These are phyloP conservation scores for Amphiprion ocellaris DNA, from an alignment of 2,113 vertebrate species.

Conservation along the genomic window DNA sequence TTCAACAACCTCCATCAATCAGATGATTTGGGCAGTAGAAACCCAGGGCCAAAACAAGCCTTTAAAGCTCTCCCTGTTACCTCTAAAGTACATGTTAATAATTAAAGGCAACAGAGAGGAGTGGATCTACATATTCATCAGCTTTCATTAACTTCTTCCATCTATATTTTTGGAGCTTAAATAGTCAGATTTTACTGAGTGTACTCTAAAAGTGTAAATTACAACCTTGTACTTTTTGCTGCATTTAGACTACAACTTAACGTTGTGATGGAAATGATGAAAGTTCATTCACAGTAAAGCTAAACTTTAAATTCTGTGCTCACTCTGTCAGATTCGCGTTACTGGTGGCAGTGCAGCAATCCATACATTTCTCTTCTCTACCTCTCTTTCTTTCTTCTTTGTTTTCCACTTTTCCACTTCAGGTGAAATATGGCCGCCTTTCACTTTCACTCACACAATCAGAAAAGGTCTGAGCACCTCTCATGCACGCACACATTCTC, in stretches of 20 bases:
- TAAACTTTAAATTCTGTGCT: constrained; percentile 1
- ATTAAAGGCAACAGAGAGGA: not conserved
- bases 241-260: not conserved
- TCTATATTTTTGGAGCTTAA: not conserved
- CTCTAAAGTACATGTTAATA: not conserved
- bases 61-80: not conserved
- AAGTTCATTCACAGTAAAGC: not conserved
- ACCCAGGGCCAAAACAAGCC: not conserved
- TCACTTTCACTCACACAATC: constrained; percentile 29
- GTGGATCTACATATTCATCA: constrained; percentile 16
- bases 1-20: too few species aligned
- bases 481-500: constrained; percentile 13
- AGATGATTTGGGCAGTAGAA: not conserved
- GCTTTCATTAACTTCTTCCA: not conserved
- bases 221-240: not conserved
- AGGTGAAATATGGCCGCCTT: constrained; percentile 1
- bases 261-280: constrained; percentile 2
- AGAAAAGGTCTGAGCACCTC: not conserved
- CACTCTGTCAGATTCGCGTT: constrained; percentile 10
- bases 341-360: not conserved
- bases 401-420: constrained; percentile 1
- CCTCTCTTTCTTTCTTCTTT: not conserved
- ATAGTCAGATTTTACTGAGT: not conserved
- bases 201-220: constrained; percentile 1
- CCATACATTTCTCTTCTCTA: not conserved